Evolutionary conservation across 1,140 invertebrate genomes (phyloP), one percentile per base, ranked within the genome.

Genomic region (Zaprionus davidi): DNA sequence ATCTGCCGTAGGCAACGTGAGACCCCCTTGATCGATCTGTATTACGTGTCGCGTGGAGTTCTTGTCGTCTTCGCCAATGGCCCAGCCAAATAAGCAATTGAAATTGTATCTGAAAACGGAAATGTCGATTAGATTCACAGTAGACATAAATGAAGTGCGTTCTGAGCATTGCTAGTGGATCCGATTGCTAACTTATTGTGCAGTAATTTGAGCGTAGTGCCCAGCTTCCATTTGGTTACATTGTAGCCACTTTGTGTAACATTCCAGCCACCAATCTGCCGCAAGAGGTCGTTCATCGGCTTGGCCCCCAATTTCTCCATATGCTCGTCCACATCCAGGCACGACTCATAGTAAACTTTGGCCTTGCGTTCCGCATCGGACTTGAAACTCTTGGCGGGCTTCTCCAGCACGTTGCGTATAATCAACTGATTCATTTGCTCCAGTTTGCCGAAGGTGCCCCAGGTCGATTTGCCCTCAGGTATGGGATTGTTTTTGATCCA

Each of bases 401-500:
- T 94, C 70, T 96, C 98, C 79, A 99, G 93, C 44, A 96, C 96
- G 92, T 97, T 97, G 93, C 98, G 97, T 72, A 99, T 96, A n/a
- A 98, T 95, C 26, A 98, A 93, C 88, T 99, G 97, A 93, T 99
- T 99, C 84, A 98, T 95, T 84, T 98, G 96, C 92, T 98, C 97
- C 51, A 99, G 94, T 92, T 98, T 98, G 51, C 96, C 96, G 93
- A 99, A 99, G n/a, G 97, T 98, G 20, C 97, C 97, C 98, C 98
- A 99, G 59, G 95, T 96, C n/a, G 96, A 96, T 91, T 97, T 97
- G n/a, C 96, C 97, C 92, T 97, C 96, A 0, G 98, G 98, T 71
- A 99, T 97, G 0, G 98, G 97, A 93, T 99, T 98, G 56, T 96
- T 95, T 82, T 96, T 95, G 26, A 98, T 96, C 98, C 98, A 99